Conservation (phyloP, 2,888 invertebrate genomes). For the Eristalis pertinax region DNA sequence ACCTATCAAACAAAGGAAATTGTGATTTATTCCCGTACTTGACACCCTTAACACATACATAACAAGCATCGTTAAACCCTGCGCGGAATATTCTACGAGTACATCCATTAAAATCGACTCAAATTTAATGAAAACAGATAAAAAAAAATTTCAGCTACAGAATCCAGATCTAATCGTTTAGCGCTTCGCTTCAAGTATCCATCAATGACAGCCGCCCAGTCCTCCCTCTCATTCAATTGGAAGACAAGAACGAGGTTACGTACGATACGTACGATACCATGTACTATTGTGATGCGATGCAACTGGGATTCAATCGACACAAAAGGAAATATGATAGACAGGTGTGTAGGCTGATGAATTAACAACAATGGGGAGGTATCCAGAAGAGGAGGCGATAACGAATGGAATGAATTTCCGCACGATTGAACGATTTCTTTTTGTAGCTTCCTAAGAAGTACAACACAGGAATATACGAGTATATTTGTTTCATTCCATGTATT, state of each 20-base stretch:
- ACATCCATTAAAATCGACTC: constrained; percentile 68
- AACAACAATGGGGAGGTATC: constrained; percentile 55
- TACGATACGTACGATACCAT: neutral
- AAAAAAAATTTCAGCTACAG: constrained; percentile 53
- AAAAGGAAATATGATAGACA: constrained; percentile 66
- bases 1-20: constrained; percentile 67
- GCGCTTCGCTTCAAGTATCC: constrained; percentile 56
- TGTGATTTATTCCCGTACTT: constrained; percentile 70
- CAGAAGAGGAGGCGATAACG: constrained; percentile 40
- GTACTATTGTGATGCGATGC: constrained; percentile 42
- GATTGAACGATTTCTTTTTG: constrained; percentile 70
- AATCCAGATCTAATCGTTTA: constrained; percentile 57
- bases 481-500: constrained; percentile 5
- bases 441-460: constrained; percentile 36
- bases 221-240: constrained; percentile 27
- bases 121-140: constrained; percentile 63
- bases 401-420: constrained; percentile 69
- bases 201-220: constrained; percentile 48
- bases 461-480: neutral
- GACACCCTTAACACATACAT: constrained; percentile 63
- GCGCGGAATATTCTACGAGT: constrained; percentile 17
- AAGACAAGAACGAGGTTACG: constrained; percentile 26
- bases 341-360: constrained; percentile 66
- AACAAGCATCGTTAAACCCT: constrained; percentile 52
- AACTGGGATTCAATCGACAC: constrained; percentile 61